phyloP scores from a whole-genome alignment of 2,888 invertebrate species.

The Pterostichus madidus region DNA sequence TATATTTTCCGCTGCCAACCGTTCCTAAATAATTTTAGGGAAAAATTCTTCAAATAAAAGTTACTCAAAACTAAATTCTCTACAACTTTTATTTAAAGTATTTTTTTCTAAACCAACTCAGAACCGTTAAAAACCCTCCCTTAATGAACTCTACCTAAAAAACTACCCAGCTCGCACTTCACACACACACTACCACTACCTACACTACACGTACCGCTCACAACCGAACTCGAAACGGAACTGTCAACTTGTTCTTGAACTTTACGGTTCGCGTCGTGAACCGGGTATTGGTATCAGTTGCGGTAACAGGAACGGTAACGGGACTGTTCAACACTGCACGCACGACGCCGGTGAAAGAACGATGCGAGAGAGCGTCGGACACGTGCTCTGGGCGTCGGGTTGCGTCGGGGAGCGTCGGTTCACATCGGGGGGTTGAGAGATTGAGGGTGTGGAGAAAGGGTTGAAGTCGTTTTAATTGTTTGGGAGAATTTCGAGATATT shows the following conservation, averaged over 20 bases:
- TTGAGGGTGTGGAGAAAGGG: background rate
- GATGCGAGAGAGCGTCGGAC: conserved; percentile 6
- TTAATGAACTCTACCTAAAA: too few species aligned
- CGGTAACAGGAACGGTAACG: background rate
- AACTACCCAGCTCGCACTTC: too few species aligned
- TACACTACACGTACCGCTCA: conserved; percentile 25
- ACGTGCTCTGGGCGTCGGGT: background rate
- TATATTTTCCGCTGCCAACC: too few species aligned
- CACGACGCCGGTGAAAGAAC: conserved; percentile 3
- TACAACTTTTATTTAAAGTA: too few species aligned
- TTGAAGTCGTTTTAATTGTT: too few species aligned
- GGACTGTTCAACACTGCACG: conserved; percentile 21
- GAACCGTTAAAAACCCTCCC: too few species aligned
- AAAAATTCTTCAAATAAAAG: too few species aligned
- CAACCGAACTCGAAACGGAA: conserved; percentile 43
- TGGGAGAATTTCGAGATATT: too few species aligned
- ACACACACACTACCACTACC: conserved; percentile 1
- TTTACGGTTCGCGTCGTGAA: conserved; percentile 42
- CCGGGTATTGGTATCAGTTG: background rate
- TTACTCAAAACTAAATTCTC: too few species aligned
- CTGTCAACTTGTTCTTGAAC: conserved; percentile 45
- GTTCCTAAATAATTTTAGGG: too few species aligned
- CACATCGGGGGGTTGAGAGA: background rate
- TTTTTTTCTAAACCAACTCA: too few species aligned
- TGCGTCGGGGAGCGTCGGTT: background rate